phyloP scores from a whole-genome alignment of 2,797 vertebrate species.

The Pseudomugil gertrudae region DNA sequence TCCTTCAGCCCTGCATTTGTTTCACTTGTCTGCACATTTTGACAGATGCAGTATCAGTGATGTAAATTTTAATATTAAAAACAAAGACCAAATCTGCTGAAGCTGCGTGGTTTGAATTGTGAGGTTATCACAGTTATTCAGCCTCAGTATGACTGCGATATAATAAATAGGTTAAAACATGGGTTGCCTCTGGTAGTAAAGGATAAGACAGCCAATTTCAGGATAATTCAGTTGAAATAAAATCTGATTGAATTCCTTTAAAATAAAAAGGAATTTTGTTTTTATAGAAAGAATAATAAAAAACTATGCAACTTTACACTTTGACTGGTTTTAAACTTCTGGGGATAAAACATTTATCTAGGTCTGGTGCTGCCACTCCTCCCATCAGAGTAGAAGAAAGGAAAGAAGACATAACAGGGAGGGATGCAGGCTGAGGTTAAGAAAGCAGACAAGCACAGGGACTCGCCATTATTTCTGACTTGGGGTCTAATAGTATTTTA shows the following conservation, averaged over 20 bases:
- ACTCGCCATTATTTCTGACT: slow-evolving; percentile 76
- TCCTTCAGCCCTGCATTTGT: background rate
- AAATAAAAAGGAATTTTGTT: background rate
- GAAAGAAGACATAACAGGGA: slow-evolving; percentile 13
- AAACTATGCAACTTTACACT: background rate
- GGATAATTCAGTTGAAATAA: background rate
- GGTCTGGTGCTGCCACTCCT: slow-evolving; percentile 11
- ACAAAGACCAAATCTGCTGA: too few relatives aligned
- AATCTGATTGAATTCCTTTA: background rate
- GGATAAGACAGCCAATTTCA: background rate
- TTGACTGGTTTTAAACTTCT: background rate
- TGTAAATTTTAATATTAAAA: background rate
- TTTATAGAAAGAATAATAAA: too few relatives aligned
- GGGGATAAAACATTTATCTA: background rate
- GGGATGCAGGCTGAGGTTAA: slow-evolving; percentile 67
- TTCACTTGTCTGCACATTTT: background rate
- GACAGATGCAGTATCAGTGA: background rate
- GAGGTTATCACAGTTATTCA: background rate
- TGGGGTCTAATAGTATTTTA: slow-evolving; percentile 76
- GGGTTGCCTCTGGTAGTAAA: background rate
- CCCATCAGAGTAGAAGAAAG: slow-evolving; percentile 22
- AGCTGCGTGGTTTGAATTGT: background rate
- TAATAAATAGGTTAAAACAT: background rate
- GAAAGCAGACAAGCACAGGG: slow-evolving; percentile 74
- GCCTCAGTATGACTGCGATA: background rate